These are phyloP conservation scores for Cirrhinus molitorella DNA, from an alignment of 2,797 vertebrate species.

Conservation along the genomic window DNA sequence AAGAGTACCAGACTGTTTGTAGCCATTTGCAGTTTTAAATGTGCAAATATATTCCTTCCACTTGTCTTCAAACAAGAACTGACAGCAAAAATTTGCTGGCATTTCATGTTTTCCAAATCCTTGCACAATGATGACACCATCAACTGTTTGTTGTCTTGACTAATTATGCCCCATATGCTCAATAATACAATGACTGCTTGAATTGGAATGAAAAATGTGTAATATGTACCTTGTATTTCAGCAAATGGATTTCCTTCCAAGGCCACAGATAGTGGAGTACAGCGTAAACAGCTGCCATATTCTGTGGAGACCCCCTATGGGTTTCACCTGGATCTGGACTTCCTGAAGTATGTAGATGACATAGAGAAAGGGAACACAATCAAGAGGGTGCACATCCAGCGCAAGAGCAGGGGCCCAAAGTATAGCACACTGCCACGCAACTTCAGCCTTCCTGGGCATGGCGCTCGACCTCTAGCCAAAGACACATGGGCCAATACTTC, in stretches of 20 bases:
- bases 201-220: slow-evolving; percentile 42
- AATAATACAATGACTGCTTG: slow-evolving; percentile 53
- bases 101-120: slow-evolving; percentile 69
- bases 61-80: slow-evolving; percentile 62
- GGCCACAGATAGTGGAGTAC: slow-evolving; percentile 78
- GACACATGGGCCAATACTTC: slow-evolving; percentile 85
- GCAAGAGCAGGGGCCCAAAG: slow-evolving; percentile 91
- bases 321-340: slow-evolving; percentile 96
- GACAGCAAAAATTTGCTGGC: slow-evolving; percentile 61
- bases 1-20: slow-evolving; percentile 54
- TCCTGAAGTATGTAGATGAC: slow-evolving; percentile 98
- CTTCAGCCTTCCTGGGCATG: slow-evolving; percentile 92
- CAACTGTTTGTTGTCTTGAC: slow-evolving; percentile 71
- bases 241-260: slow-evolving; percentile 84
- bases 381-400: slow-evolving; percentile 92
- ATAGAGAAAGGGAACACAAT: slow-evolving; percentile 99
- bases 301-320: slow-evolving; percentile 98
- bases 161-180: slow-evolving; percentile 66
- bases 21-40: slow-evolving; percentile 55
- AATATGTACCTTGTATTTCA: slow-evolving; percentile 66
- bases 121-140: slow-evolving; percentile 72
- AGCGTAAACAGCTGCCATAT: slow-evolving; percentile 90
- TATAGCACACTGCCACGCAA: slow-evolving; percentile 96
- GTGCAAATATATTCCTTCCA: slow-evolving; percentile 47
- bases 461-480: slow-evolving; percentile 75